phyloP scores from a whole-genome alignment of 1,140 invertebrate species.

The Dendroctonus ponderosae region DNA sequence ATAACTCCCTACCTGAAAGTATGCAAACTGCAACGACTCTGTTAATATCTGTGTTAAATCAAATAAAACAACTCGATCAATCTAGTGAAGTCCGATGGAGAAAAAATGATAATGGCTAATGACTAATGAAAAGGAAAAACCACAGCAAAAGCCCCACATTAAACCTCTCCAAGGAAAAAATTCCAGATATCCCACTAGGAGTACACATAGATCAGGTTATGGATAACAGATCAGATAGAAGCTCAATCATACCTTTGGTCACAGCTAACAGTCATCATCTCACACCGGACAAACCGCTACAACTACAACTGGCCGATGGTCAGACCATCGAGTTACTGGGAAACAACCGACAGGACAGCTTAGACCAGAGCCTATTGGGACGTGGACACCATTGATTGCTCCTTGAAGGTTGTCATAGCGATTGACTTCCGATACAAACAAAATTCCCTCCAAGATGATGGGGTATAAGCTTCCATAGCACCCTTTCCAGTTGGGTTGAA shows the following conservation, averaged over 20 bases:
- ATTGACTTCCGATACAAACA: slow-evolving; percentile 47
- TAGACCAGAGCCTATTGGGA: slow-evolving; percentile 39
- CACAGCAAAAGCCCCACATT: no score
- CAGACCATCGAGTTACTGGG: slow-evolving; percentile 45
- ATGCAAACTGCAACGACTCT: no score
- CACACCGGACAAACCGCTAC: slow-evolving; percentile 38
- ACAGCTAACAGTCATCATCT: slow-evolving; percentile 19
- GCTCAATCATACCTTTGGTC: background rate
- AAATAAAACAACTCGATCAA: no score
- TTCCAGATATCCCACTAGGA: no score
- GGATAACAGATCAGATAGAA: no score
- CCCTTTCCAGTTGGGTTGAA: background rate
- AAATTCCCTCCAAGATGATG: slow-evolving; percentile 15
- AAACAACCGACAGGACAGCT: slow-evolving; percentile 41
- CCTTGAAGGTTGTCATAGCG: slow-evolving; percentile 43
- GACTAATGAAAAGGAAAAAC: no score
- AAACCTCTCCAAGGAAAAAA: no score
- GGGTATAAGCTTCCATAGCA: background rate
- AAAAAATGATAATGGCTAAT: no score
- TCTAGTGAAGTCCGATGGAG: no score
- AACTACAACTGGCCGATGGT: slow-evolving; percentile 45
- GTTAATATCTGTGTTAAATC: no score
- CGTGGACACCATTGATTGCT: slow-evolving; percentile 49
- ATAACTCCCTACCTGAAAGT: no score
- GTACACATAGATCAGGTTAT: no score